Evolutionary conservation across 1,140 invertebrate genomes (phyloP).

Genomic region (Drosophila setifemur): DNA sequence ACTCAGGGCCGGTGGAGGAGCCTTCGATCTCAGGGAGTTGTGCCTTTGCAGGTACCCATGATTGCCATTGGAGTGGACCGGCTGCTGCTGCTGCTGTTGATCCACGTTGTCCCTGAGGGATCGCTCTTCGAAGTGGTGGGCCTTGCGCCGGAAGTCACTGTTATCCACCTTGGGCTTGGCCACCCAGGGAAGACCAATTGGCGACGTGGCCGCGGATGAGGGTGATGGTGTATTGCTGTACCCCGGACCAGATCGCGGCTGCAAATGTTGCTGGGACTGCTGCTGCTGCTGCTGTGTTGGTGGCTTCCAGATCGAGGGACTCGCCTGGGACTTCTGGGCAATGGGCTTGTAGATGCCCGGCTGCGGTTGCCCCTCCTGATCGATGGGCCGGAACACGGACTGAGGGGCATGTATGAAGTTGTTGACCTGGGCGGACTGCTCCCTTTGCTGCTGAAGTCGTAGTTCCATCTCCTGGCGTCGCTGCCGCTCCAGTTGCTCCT

Average conservation of each 20-base stretch:
- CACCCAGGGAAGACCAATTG: conserved; percentile 74
- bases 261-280: conserved; percentile 35
- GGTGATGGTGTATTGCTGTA: conserved; percentile 67
- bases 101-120: conserved; percentile 62
- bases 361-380: conserved; percentile 35
- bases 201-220: conserved; percentile 61
- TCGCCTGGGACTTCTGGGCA: conserved; percentile 53
- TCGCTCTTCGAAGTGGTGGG: conserved; percentile 69
- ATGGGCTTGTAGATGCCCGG: conserved; percentile 73
- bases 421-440: conserved; percentile 83
- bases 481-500: conserved; percentile 59
- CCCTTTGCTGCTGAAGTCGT: conserved; percentile 32
- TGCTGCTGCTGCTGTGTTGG: conserved; percentile 20
- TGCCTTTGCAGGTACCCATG: conserved; percentile 61
- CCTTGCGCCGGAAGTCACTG: conserved; percentile 70
- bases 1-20: conserved; percentile 12
- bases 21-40: conserved; percentile 68
- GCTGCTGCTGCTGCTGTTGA: conserved; percentile 42
- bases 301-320: conserved; percentile 31
- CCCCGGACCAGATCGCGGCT: conserved; percentile 20
- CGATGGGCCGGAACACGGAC: conserved; percentile 87
- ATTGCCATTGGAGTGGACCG: neutral
- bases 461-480: conserved; percentile 33
- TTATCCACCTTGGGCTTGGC: conserved; percentile 76
- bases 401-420: conserved; percentile 88